A percentile compares a stretch with the other conserved stretches of the same genome.
These are phyloP conservation scores for Daktulosphaira vitifoliae DNA, from an alignment of 1,140 invertebrate species.

Conservation along the genomic window DNA sequence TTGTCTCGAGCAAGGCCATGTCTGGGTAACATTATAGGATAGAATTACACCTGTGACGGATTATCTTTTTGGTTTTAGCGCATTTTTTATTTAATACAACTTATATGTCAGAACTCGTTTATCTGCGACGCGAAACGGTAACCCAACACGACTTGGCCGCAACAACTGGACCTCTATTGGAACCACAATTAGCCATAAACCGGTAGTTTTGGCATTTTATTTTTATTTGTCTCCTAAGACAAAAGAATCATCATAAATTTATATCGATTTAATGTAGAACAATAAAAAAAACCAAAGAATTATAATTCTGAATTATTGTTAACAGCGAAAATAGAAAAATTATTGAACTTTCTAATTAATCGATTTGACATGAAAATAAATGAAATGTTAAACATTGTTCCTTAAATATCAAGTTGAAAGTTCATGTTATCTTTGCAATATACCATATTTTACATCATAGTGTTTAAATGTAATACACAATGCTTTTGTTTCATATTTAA, in stretches of 20 bases:
- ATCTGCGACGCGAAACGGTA: constrained; percentile 32
- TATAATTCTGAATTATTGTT: too few species aligned
- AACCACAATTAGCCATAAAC: constrained; percentile 30
- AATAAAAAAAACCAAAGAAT: neutral
- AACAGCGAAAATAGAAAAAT: too few species aligned
- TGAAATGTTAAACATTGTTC: too few species aligned
- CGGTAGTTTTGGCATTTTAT: constrained; percentile 29
- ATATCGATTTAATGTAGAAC: neutral
- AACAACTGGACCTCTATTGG: constrained; percentile 27
- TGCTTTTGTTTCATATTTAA: too few species aligned
- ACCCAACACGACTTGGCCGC: constrained; percentile 23
- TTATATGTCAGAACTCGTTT: constrained; percentile 10
- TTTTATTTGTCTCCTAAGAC: neutral
- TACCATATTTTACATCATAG: too few species aligned
- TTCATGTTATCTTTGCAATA: too few species aligned
- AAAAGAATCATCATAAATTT: constrained; percentile 18
- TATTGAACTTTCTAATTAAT: too few species aligned
- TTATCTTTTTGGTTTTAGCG: constrained; percentile 32
- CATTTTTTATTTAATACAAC: constrained; percentile 10
- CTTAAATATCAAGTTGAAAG: too few species aligned
- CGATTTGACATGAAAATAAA: too few species aligned
- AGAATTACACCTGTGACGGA: constrained; percentile 29
- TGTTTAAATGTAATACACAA: too few species aligned
- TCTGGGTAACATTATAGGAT: constrained; percentile 31
- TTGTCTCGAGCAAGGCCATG: constrained; percentile 24